Conservation (phyloP, 2,888 invertebrate genomes). For the Apamea sordens region DNA sequence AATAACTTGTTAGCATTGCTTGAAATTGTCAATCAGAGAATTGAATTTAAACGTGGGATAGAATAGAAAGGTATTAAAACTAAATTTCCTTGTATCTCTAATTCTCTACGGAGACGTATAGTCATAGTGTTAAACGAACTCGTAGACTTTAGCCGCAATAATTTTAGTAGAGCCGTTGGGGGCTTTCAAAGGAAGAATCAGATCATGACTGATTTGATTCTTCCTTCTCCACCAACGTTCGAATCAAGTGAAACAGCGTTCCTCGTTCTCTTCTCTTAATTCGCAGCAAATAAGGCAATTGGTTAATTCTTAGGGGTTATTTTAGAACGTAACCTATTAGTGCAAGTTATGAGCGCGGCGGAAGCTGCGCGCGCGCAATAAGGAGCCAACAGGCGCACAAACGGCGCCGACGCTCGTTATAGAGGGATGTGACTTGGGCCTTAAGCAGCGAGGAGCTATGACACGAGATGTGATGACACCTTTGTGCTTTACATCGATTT, state of each 20-base stretch:
- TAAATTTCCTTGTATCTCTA: neutral
- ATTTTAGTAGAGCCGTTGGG: neutral
- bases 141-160: neutral
- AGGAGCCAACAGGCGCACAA: slow-evolving; percentile 56
- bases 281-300: slow-evolving; percentile 3
- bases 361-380: slow-evolving; percentile 65
- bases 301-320: slow-evolving; percentile 27
- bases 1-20: slow-evolving; percentile 40
- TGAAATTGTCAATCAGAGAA: neutral
- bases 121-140: neutral
- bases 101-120: neutral
- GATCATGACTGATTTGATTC: too few relatives aligned
- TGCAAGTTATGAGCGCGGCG: slow-evolving; percentile 54
- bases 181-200: neutral
- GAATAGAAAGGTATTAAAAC: neutral
- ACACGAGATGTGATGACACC: slow-evolving; percentile 19
- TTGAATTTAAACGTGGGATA: neutral
- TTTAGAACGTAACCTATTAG: slow-evolving; percentile 61
- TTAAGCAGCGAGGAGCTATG: slow-evolving; percentile 52
- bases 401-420: slow-evolving; percentile 70
- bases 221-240: too few relatives aligned
- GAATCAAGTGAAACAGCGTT: neutral
- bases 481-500: slow-evolving; percentile 10
- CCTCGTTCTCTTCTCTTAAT: neutral
- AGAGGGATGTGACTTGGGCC: slow-evolving; percentile 68